phyloP scores from a whole-genome alignment of 2,113 vertebrate genomes.

The Oryzias javanicus region DNA sequence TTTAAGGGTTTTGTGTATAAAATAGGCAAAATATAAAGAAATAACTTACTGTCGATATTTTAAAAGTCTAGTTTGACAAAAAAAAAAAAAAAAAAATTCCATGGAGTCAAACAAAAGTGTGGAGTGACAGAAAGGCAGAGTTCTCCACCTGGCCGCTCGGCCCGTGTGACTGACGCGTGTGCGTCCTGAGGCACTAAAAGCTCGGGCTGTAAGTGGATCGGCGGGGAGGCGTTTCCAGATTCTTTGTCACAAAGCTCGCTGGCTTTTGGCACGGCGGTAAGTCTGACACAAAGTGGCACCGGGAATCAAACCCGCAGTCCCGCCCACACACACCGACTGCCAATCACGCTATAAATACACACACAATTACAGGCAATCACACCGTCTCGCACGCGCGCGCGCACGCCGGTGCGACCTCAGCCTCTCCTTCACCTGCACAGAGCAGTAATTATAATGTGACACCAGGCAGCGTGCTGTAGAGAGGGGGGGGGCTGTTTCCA shows the following conservation, averaged over 20 bases:
- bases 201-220: slow-evolving; percentile 46
- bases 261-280: slow-evolving; percentile 58
- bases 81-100: slow-evolving; percentile 7
- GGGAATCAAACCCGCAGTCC: slow-evolving; percentile 55
- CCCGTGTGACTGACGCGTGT: slow-evolving; percentile 39
- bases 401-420: slow-evolving; percentile 28
- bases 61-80: not conserved
- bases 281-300: slow-evolving; percentile 67
- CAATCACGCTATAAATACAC: slow-evolving; percentile 40
- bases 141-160: slow-evolving; percentile 48
- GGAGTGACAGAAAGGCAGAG: slow-evolving; percentile 23
- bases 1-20: too few relatives aligned
- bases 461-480: slow-evolving; percentile 40
- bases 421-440: slow-evolving; percentile 51
- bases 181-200: slow-evolving; percentile 62
- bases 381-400: slow-evolving; percentile 15
- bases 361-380: slow-evolving; percentile 57
- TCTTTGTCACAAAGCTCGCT: slow-evolving; percentile 50
- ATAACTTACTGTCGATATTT: too few relatives aligned
- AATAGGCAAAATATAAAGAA: too few relatives aligned
- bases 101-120: slow-evolving; percentile 34
- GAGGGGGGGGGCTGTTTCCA: too few relatives aligned
- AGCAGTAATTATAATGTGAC: slow-evolving; percentile 60
- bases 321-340: slow-evolving; percentile 33
- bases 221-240: slow-evolving; percentile 53